Evolutionary conservation across 2,888 invertebrate genomes (phyloP).

Genomic region (Malthinus flaveolus): DNA sequence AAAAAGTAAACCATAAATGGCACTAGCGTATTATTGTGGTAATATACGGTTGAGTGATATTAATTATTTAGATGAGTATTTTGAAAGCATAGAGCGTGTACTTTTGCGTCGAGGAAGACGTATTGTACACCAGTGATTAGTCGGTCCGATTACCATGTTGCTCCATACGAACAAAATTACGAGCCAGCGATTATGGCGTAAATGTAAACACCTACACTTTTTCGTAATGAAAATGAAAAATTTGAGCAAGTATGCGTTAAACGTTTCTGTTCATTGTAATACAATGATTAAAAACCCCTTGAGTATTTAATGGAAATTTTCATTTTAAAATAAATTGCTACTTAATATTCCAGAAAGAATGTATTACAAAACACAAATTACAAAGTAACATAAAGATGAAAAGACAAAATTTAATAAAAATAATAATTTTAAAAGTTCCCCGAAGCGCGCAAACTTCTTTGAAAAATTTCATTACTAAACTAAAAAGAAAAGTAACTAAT

Average conservation of each 20-base stretch:
- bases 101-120: no score
- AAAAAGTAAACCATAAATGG: no score
- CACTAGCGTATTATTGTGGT: no score
- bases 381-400: conserved; percentile 25
- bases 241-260: conserved; percentile 3
- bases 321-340: conserved; percentile 26
- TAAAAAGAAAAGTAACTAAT: no score
- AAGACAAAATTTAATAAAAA: conserved; percentile 23
- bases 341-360: conserved; percentile 25
- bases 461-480: background rate
- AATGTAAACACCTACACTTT: background rate
- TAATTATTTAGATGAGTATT: no score
- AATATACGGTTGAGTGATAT: no score
- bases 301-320: conserved; percentile 26
- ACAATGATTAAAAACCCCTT: conserved; percentile 12
- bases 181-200: no score
- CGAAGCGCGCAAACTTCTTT: conserved; percentile 15
- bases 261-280: conserved; percentile 11
- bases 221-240: conserved; percentile 2
- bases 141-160: no score
- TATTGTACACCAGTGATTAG: no score
- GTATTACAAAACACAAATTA: conserved; percentile 26
- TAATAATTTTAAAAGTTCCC: conserved; percentile 25
- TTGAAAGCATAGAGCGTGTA: no score
- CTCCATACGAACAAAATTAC: no score